Evolutionary conservation across 2,888 invertebrate genomes (phyloP).

Genomic region (Torymus tubicola): DNA sequence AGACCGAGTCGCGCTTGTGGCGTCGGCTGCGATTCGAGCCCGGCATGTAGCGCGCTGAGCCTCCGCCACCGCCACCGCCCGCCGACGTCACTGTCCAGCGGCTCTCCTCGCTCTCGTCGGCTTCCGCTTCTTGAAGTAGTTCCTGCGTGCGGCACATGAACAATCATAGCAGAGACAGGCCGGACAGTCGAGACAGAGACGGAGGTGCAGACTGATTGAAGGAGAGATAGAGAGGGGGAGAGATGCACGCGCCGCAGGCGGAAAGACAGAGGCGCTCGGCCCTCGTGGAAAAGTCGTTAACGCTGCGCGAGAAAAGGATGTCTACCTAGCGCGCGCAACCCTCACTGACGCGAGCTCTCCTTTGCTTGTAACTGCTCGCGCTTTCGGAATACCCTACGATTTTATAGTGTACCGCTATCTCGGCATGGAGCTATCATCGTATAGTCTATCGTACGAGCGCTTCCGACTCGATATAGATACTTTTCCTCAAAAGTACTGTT

Average conservation of each 20-base stretch:
- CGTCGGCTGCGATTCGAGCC: constrained; percentile 74
- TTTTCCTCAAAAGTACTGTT: too few species aligned
- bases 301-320: background rate
- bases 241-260: too few species aligned
- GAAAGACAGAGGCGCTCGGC: too few species aligned
- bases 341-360: too few species aligned
- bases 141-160: constrained; percentile 77
- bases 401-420: too few species aligned
- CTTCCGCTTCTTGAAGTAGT: constrained; percentile 86
- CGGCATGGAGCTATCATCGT: too few species aligned
- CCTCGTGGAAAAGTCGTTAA: too few species aligned
- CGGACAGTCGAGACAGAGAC: constrained; percentile 4
- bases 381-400: too few species aligned
- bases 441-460: too few species aligned
- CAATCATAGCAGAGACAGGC: background rate
- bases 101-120: constrained; percentile 81
- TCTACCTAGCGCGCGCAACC: too few species aligned
- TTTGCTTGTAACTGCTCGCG: too few species aligned
- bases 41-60: constrained; percentile 70
- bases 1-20: constrained; percentile 77
- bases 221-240: background rate
- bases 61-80: constrained; percentile 59
- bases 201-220: background rate
- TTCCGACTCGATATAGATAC: too few species aligned
- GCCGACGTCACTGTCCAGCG: constrained; percentile 71